Conservation (phyloP, 2,888 invertebrate species). For the Lamellibrachia columna region DNA sequence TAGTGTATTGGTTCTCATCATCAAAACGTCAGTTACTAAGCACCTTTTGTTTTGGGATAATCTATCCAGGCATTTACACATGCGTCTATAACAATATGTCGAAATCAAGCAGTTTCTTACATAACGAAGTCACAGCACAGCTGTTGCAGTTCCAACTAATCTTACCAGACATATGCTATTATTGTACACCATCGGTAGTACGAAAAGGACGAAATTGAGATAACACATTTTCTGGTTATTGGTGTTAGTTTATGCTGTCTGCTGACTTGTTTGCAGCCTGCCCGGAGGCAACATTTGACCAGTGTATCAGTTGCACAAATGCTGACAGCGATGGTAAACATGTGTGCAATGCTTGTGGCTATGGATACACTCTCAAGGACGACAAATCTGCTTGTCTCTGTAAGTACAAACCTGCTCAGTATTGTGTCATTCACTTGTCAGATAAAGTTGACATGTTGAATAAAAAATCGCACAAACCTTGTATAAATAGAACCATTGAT, state of each 20-base stretch:
- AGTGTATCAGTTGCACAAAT: constrained; percentile 31
- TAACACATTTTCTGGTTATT: too few species aligned
- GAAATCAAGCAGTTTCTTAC: too few species aligned
- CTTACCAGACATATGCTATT: background rate
- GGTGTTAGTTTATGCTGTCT: too few species aligned
- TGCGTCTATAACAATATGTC: too few species aligned
- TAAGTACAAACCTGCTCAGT: constrained; percentile 16
- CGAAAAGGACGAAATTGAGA: too few species aligned
- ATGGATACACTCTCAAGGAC: constrained; percentile 35
- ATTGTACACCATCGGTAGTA: too few species aligned
- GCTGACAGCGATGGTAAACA: constrained; percentile 24
- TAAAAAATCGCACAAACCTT: background rate
- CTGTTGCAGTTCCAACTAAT: background rate
- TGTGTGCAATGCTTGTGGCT: constrained; percentile 27
- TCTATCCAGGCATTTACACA: background rate
- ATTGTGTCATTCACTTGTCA: constrained; percentile 21
- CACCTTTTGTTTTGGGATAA: background rate
- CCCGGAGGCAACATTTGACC: constrained; percentile 26
- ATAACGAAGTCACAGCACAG: too few species aligned
- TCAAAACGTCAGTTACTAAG: background rate
- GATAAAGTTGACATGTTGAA: background rate
- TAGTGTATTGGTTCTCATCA: too few species aligned
- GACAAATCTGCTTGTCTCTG: constrained; percentile 31
- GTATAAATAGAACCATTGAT: too few species aligned
- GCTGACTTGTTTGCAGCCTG: constrained; percentile 28